phyloP scores from a whole-genome alignment of 1,140 invertebrate genomes.

The Drosophila tani region DNA sequence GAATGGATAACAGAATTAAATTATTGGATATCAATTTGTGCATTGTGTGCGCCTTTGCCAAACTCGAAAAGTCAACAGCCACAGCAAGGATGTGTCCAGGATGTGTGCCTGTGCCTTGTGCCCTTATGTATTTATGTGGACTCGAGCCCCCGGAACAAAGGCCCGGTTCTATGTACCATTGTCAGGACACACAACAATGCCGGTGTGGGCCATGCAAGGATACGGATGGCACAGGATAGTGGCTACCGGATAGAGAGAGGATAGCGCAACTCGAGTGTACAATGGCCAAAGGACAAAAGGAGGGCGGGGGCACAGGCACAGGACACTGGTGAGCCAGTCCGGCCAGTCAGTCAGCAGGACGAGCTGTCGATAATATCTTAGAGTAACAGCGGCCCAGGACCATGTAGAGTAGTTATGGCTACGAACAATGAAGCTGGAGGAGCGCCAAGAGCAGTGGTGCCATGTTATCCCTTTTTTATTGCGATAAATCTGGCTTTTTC shows the following conservation, averaged over 20 bases:
- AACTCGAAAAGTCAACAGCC: constrained; percentile 83
- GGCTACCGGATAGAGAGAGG: neutral
- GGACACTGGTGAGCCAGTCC: constrained; percentile 30
- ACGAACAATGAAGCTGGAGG: constrained; percentile 68
- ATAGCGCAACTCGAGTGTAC: constrained; percentile 53
- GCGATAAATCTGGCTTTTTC: neutral
- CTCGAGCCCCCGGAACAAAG: constrained; percentile 51
- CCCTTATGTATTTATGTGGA: constrained; percentile 44
- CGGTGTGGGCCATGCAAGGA: constrained; percentile 58
- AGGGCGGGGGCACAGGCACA: neutral
- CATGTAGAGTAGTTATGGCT: constrained; percentile 53
- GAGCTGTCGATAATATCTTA: constrained; percentile 82
- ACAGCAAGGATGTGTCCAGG: constrained; percentile 64
- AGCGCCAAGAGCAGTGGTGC: constrained; percentile 20
- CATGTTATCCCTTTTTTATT: neutral
- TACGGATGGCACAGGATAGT: constrained; percentile 26
- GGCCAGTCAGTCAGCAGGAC: constrained; percentile 63
- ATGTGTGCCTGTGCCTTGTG: constrained; percentile 34
- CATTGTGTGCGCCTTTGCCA: constrained; percentile 71
- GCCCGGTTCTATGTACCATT: constrained; percentile 61
- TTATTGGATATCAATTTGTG: constrained; percentile 84
- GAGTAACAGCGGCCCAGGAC: constrained; percentile 69
- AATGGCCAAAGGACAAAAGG: constrained; percentile 60
- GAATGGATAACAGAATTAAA: constrained; percentile 83
- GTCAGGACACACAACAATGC: constrained; percentile 73